These are phyloP conservation scores for Capromys pilorides DNA, from an alignment of 2,797 vertebrate species.

Conservation along the genomic window DNA sequence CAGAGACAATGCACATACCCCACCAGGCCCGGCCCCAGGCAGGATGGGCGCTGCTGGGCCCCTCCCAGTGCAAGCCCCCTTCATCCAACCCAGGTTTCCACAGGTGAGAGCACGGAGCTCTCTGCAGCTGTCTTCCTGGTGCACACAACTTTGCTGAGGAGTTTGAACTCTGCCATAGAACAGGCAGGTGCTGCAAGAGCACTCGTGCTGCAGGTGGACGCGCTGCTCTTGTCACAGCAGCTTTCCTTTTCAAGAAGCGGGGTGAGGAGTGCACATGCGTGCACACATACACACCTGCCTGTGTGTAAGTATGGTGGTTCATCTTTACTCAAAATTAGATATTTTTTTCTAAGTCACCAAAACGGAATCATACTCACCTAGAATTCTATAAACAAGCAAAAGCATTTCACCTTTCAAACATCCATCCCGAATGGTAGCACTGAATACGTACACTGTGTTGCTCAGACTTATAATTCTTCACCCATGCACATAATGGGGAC, in stretches of 20 bases:
- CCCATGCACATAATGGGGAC: not conserved
- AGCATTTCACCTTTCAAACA: not conserved
- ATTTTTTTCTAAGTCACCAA: slow-evolving; percentile 1
- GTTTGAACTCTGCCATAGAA: not conserved
- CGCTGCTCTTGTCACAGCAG: not conserved
- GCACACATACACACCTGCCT: too few relatives aligned
- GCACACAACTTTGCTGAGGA: not conserved
- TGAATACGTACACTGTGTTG: not conserved
- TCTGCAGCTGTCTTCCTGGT: not conserved
- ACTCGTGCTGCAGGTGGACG: accelerated
- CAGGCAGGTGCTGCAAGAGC: not conserved
- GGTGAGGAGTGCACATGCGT: not conserved
- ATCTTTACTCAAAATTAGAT: not conserved
- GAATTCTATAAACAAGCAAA: slow-evolving; percentile 40
- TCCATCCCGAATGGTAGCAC: not conserved
- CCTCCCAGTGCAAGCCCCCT: not conserved
- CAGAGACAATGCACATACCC: not conserved
- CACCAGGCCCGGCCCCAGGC: not conserved
- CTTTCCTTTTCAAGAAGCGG: not conserved
- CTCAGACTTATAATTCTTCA: slow-evolving; percentile 31
- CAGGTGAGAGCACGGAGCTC: not conserved
- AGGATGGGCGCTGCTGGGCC: accelerated
- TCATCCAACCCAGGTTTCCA: not conserved
- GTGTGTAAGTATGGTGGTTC: not conserved
- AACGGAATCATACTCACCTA: not conserved